A percentile compares a stretch with the other conserved stretches of the same genome.
These are phyloP conservation scores for Luehdorfia chinensis DNA, from an alignment of 1,140 invertebrate genomes.

Conservation along the genomic window DNA sequence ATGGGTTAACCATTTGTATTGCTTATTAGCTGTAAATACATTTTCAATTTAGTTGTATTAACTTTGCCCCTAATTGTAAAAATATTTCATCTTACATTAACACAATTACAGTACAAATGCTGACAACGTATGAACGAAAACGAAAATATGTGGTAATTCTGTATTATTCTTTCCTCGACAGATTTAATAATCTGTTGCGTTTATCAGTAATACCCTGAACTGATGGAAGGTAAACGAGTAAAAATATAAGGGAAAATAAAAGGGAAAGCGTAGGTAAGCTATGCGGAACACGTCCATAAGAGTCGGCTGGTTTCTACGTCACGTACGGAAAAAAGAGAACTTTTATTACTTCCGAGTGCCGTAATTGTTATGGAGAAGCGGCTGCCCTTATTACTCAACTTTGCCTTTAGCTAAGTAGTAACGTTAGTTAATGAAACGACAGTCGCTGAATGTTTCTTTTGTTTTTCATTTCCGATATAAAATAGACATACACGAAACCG, in stretches of 20 bases:
- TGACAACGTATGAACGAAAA: too few relatives aligned
- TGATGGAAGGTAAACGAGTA: constrained; percentile 22
- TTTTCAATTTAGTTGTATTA: too few relatives aligned
- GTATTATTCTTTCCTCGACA: background rate
- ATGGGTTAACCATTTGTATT: too few relatives aligned
- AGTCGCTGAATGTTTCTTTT: constrained; percentile 17
- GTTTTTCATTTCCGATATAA: constrained; percentile 5
- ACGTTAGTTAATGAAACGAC: constrained; percentile 24
- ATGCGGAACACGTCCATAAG: constrained; percentile 59
- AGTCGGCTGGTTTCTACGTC: constrained; percentile 56
- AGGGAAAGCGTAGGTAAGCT: constrained; percentile 39
- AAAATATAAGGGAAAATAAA: constrained; percentile 46
- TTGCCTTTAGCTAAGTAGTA: constrained; percentile 27
- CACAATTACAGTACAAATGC: too few relatives aligned
- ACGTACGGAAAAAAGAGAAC: constrained; percentile 63
- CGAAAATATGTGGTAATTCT: too few relatives aligned
- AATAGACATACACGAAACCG: constrained; percentile 1
- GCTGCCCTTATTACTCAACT: constrained; percentile 50
- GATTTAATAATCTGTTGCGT: constrained; percentile 19
- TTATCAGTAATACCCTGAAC: constrained; percentile 13
- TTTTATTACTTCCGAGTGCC: constrained; percentile 64
- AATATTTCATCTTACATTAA: too few relatives aligned
- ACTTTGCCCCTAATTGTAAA: too few relatives aligned
- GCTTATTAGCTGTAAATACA: too few relatives aligned
- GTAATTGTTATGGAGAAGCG: constrained; percentile 68